These are phyloP conservation scores for Trimorus sp. DNA, from an alignment of 2,888 invertebrate species.

Conservation along the genomic window DNA sequence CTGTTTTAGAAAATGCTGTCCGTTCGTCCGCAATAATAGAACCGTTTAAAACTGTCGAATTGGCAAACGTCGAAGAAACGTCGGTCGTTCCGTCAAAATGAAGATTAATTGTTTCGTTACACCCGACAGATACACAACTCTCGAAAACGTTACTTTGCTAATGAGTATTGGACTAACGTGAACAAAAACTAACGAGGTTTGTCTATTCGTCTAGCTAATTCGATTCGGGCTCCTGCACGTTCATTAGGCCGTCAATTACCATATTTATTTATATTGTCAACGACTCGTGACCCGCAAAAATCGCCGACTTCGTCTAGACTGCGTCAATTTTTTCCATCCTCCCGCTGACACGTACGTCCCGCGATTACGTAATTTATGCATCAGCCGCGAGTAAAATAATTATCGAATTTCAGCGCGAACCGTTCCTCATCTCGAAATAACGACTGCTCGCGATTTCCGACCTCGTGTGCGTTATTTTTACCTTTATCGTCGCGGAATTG, in stretches of 20 bases:
- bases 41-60: too few species aligned
- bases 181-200: conserved; percentile 44
- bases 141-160: conserved; percentile 37
- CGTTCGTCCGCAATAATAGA: too few species aligned
- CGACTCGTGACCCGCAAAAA: neutral
- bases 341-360: neutral
- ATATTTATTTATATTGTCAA: conserved; percentile 32
- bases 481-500: too few species aligned
- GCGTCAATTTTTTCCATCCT: too few species aligned
- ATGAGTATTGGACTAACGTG: conserved; percentile 49
- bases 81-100: conserved; percentile 16
- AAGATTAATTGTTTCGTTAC: conserved; percentile 38
- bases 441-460: too few species aligned
- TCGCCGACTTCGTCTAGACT: conserved; percentile 12
- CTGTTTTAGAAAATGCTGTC: too few species aligned
- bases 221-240: conserved; percentile 12
- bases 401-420: too few species aligned
- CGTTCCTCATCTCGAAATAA: too few species aligned
- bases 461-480: too few species aligned
- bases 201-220: conserved; percentile 33
- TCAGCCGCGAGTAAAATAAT: too few species aligned
- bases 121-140: conserved; percentile 18
- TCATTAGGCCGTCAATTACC: conserved; percentile 35
- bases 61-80: neutral
- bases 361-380: too few species aligned